Percentiles rank a stretch among this genome's conserved stretches.
These are phyloP conservation scores for Grammomys surdaster DNA, from an alignment of 2,113 vertebrate genomes.

Conservation along the genomic window DNA sequence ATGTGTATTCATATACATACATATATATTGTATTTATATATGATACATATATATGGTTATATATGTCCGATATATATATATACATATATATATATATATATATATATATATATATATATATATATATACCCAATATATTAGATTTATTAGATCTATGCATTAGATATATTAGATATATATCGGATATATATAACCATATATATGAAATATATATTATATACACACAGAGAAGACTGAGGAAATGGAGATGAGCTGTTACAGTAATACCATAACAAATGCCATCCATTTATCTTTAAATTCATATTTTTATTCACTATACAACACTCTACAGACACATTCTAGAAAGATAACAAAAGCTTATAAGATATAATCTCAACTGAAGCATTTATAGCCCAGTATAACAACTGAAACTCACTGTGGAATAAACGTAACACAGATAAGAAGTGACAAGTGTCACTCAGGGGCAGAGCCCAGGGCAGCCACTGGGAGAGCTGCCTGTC, in stretches of 20 bases:
- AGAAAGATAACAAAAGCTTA: background rate
- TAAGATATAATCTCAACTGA: slow-evolving; percentile 25
- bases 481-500: background rate
- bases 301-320: slow-evolving; percentile 22
- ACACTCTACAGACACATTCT: background rate
- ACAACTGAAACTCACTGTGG: slow-evolving; percentile 48
- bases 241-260: background rate
- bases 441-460: background rate
- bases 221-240: background rate
- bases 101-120: too few species aligned
- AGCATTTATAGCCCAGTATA: background rate
- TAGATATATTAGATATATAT: background rate
- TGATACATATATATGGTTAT: too few species aligned
- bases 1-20: too few species aligned
- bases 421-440: slow-evolving; percentile 47
- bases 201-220: too few species aligned
- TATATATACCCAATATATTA: background rate
- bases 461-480: background rate
- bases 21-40: too few species aligned
- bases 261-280: background rate
- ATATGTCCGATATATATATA: background rate
- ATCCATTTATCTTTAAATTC: background rate
- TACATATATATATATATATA: background rate
- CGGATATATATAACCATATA: too few species aligned
- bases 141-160: background rate